Percentiles rank a stretch among this genome's conserved stretches.
Conservation (phyloP, 2,113 vertebrate species). For the Grantiella picta region DNA sequence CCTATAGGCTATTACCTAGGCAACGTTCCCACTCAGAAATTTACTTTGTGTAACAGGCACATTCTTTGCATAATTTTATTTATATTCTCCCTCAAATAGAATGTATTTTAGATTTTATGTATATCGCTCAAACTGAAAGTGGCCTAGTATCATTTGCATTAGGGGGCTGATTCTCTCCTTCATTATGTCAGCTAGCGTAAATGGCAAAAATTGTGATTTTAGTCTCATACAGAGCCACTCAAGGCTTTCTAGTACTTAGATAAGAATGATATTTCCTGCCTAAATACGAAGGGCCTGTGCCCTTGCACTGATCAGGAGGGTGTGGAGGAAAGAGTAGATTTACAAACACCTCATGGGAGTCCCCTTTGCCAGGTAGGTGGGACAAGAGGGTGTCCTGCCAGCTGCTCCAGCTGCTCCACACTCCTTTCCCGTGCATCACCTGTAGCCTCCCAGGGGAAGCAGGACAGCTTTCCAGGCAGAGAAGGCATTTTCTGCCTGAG, state of each 20-base stretch:
- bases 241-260: neutral
- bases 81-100: neutral
- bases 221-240: neutral
- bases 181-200: neutral
- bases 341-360: accelerated
- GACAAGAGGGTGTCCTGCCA: accelerated
- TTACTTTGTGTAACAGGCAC: neutral
- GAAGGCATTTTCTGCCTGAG: neutral
- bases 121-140: neutral
- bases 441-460: neutral
- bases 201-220: neutral
- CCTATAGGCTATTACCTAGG: neutral
- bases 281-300: neutral
- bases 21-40: neutral
- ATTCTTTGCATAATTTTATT: slow-evolving; percentile 14
- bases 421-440: neutral
- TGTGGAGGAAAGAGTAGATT: neutral
- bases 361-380: neutral
- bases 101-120: neutral
- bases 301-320: neutral
- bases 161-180: neutral
- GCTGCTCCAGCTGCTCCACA: neutral
- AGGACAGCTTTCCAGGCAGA: neutral
- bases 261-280: neutral
- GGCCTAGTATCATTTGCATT: neutral